Evolutionary conservation across 2,797 vertebrate species (phyloP).

Genomic region (Alectoris magna): DNA sequence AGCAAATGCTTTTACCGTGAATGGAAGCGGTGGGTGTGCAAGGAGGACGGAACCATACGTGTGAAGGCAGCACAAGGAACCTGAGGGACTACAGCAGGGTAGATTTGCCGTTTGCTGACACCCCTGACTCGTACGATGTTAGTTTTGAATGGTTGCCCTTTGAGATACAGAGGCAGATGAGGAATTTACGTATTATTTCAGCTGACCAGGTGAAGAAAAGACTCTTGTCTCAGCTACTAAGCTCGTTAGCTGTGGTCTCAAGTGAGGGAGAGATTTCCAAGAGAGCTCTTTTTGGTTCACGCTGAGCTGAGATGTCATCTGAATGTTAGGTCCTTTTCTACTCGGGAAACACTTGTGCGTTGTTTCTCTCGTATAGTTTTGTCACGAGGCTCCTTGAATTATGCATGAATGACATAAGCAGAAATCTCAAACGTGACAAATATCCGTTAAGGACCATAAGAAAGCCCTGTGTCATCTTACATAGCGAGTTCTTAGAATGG

Average conservation of each 20-base stretch:
- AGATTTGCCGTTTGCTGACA: not conserved
- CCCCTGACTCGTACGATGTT: not conserved
- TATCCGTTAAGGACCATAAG: not conserved
- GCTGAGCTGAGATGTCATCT: not conserved
- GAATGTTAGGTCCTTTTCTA: not conserved
- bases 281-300: not conserved
- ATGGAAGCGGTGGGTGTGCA: not conserved
- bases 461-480: not conserved
- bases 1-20: constrained; percentile 47
- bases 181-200: not conserved
- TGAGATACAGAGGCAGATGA: not conserved
- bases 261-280: not conserved
- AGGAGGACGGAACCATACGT: not conserved
- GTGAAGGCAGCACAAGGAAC: not conserved
- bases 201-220: not conserved
- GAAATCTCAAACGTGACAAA: not conserved
- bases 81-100: not conserved
- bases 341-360: not conserved
- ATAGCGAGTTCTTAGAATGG: not conserved
- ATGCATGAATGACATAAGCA: not conserved
- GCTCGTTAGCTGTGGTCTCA: not conserved
- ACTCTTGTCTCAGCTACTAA: not conserved
- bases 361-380: not conserved
- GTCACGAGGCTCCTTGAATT: not conserved
- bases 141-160: not conserved